These are phyloP conservation scores for Ornithorhynchus anatinus DNA, from an alignment of 2,113 vertebrate genomes.

Conservation along the genomic window DNA sequence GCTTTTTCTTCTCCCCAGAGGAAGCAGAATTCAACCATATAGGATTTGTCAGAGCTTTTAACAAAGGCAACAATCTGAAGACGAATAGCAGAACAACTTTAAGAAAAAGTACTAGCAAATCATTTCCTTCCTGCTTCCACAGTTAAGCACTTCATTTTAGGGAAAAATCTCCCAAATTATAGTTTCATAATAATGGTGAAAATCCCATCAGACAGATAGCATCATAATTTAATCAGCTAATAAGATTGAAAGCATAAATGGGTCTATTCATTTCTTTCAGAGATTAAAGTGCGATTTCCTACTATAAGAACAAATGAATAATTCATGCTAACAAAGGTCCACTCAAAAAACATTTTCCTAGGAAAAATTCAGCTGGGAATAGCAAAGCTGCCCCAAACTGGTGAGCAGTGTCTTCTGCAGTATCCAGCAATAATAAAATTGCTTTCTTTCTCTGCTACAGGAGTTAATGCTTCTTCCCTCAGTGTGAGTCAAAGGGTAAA, in stretches of 20 bases:
- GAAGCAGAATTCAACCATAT: too few species aligned
- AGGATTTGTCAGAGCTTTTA: too few species aligned
- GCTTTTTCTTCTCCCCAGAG: too few species aligned
- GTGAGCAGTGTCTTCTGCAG: neutral
- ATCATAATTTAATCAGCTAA: neutral
- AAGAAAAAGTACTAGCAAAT: neutral
- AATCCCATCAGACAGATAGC: neutral
- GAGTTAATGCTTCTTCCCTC: neutral
- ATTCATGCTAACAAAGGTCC: neutral
- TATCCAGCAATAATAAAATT: neutral
- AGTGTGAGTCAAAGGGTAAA: too few species aligned
- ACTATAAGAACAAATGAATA: neutral
- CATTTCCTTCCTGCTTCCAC: neutral
- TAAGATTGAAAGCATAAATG: neutral
- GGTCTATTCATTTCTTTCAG: neutral
- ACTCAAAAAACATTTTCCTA: neutral
- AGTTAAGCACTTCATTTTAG: neutral
- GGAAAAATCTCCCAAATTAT: neutral
- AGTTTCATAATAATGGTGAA: neutral
- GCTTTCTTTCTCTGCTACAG: neutral
- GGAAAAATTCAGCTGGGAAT: neutral
- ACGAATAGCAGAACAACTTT: neutral
- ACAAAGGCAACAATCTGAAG: too few species aligned
- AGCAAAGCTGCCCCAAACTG: neutral
- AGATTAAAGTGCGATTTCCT: fast-evolving